phyloP scores from a whole-genome alignment of 2,888 invertebrate species.

The Lasioglossum villosulum region DNA sequence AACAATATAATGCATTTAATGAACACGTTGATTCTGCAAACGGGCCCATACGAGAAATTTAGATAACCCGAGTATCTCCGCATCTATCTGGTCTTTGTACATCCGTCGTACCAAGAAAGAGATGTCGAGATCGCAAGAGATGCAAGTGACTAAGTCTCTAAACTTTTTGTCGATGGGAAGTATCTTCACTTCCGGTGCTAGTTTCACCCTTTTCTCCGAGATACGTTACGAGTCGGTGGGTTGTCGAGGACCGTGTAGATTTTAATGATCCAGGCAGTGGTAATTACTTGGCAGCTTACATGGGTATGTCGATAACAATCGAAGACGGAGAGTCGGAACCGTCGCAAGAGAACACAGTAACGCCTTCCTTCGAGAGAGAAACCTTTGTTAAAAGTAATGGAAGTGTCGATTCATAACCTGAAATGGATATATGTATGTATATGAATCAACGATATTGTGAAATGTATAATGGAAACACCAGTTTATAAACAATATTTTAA shows the following conservation, averaged over 20 bases:
- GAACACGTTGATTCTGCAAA: slow-evolving; percentile 67
- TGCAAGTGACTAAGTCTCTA: slow-evolving; percentile 67
- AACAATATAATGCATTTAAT: slow-evolving; percentile 73
- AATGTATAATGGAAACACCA: neutral
- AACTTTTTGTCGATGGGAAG: slow-evolving; percentile 71
- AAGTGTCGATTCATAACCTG: neutral
- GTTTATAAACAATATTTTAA: neutral
- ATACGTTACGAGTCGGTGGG: slow-evolving; percentile 84
- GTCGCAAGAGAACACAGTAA: neutral
- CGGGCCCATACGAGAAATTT: slow-evolving; percentile 68
- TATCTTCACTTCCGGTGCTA: slow-evolving; percentile 74
- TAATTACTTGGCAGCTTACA: slow-evolving; percentile 84
- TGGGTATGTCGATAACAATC: slow-evolving; percentile 69
- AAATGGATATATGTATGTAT: neutral
- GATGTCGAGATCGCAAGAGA: slow-evolving; percentile 64
- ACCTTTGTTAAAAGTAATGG: neutral
- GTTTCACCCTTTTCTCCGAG: slow-evolving; percentile 76
- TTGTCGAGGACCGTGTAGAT: slow-evolving; percentile 82
- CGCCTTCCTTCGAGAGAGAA: neutral
- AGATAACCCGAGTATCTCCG: slow-evolving; percentile 68
- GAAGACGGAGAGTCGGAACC: slow-evolving; percentile 6
- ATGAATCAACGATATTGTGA: neutral
- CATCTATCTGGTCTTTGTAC: slow-evolving; percentile 76
- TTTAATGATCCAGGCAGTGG: slow-evolving; percentile 85
- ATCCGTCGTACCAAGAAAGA: slow-evolving; percentile 76